phyloP scores from a whole-genome alignment of 2,113 vertebrate genomes.

The Aspiorhynchus laticeps region DNA sequence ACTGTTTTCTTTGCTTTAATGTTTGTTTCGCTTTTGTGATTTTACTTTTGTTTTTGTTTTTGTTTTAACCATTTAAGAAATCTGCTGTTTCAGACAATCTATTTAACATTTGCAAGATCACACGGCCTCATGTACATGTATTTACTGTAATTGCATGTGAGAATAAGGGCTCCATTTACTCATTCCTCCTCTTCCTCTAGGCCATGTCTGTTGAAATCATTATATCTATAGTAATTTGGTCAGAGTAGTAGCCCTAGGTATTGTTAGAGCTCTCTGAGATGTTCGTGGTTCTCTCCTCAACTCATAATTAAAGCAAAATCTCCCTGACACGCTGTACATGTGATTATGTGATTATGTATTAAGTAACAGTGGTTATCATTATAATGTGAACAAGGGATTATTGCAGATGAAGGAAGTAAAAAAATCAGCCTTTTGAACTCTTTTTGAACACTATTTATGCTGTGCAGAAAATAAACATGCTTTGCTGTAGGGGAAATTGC shows the following conservation, averaged over 20 bases:
- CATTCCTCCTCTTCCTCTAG: not conserved
- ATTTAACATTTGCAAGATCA: not conserved
- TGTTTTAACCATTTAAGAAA: not conserved
- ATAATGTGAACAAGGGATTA: constrained; percentile 15
- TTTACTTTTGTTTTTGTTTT: not conserved
- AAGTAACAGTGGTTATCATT: constrained; percentile 41
- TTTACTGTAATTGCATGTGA: not conserved
- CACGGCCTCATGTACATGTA: not conserved
- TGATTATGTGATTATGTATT: constrained; percentile 40
- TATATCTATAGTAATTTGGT: constrained; percentile 3
- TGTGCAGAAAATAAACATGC: constrained; percentile 42
- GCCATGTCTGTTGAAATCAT: constrained; percentile 5
- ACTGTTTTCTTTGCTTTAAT: too few species aligned
- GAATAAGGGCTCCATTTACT: constrained; percentile 2
- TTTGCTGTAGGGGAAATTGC: not conserved
- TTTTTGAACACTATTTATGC: constrained; percentile 14
- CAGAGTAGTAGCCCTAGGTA: constrained; percentile 4
- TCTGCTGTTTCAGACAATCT: not conserved
- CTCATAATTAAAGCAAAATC: too few species aligned
- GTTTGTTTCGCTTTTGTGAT: not conserved
- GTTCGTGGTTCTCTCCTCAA: not conserved
- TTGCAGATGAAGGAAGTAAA: constrained; percentile 23
- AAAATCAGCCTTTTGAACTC: constrained; percentile 30
- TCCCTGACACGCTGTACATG: not conserved
- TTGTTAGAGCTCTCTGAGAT: not conserved